These are phyloP conservation scores for Prinia subflava DNA, from an alignment of 2,113 vertebrate genomes.

Conservation along the genomic window DNA sequence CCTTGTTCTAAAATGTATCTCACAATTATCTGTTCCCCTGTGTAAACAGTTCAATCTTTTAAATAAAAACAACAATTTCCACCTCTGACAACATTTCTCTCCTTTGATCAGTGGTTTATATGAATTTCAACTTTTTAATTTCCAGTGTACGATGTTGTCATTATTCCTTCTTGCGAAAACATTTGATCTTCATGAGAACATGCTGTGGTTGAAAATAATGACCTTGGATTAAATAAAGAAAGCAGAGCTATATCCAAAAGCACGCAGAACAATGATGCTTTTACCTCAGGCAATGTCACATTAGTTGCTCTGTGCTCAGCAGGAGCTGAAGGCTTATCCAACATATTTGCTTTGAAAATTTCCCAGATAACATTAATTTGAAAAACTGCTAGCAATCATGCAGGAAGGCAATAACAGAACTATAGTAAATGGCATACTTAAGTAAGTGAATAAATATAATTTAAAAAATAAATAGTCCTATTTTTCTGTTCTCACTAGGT, in stretches of 20 bases:
- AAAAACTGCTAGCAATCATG: not conserved
- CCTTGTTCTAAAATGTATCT: not conserved
- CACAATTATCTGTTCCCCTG: not conserved
- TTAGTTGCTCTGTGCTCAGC: not conserved
- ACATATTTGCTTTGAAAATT: constrained; percentile 6
- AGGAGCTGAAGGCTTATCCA: not conserved
- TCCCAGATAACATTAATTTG: not conserved
- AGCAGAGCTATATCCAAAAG: not conserved
- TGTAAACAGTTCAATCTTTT: not conserved
- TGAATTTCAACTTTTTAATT: not conserved
- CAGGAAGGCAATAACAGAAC: not conserved
- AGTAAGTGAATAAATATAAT: not conserved
- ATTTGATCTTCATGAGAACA: not conserved
- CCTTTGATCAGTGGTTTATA: not conserved
- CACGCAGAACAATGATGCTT: not conserved
- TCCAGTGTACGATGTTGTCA: not conserved
- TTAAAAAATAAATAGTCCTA: not conserved
- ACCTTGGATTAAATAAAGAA: not conserved
- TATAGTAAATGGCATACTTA: not conserved
- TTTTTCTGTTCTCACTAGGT: not conserved
- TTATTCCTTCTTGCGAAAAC: not conserved
- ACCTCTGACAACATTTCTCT: not conserved
- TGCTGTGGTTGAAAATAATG: not conserved
- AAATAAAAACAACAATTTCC: not conserved
- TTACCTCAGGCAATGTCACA: constrained; percentile 6